Percentiles rank a stretch among this genome's conserved stretches.
Conservation (phyloP, 2,797 vertebrate genomes). For the Propithecus perrieri region DNA sequence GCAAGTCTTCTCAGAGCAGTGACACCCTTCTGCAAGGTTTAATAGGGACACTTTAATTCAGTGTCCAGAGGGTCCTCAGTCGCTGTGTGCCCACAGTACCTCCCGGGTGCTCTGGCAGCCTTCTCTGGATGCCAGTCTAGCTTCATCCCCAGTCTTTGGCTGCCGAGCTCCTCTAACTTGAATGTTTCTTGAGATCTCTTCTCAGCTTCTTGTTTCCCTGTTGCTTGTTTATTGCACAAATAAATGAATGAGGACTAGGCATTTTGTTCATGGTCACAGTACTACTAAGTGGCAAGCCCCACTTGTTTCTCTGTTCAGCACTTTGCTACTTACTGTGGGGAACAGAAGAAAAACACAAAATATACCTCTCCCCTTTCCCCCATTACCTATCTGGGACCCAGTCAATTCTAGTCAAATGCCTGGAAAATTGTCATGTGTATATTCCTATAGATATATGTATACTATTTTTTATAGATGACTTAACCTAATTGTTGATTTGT, state of each 20-base stretch:
- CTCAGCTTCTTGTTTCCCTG: neutral
- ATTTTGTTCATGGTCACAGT: neutral
- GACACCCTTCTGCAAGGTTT: neutral
- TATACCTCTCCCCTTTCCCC: neutral
- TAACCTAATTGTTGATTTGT: neutral
- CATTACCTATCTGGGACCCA: neutral
- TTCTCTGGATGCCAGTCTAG: neutral
- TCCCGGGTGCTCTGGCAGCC: neutral
- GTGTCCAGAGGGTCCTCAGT: too few relatives aligned
- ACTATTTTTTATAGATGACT: neutral
- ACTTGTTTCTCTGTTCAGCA: neutral
- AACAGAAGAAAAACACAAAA: neutral
- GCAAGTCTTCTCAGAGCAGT: neutral
- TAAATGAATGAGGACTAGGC: neutral
- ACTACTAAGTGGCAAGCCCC: neutral
- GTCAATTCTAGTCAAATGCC: neutral
- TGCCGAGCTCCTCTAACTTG: neutral
- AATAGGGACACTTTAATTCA: neutral
- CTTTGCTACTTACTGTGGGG: neutral
- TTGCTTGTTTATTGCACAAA: neutral
- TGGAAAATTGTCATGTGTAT: neutral
- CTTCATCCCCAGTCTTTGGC: neutral
- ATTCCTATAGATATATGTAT: neutral
- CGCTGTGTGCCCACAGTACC: rapidly evolving
- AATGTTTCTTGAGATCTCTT: neutral